These are phyloP conservation scores for Cladopsammia gracilis DNA, from an alignment of 64 coral and sea anemone species.

Conservation along the genomic window DNA sequence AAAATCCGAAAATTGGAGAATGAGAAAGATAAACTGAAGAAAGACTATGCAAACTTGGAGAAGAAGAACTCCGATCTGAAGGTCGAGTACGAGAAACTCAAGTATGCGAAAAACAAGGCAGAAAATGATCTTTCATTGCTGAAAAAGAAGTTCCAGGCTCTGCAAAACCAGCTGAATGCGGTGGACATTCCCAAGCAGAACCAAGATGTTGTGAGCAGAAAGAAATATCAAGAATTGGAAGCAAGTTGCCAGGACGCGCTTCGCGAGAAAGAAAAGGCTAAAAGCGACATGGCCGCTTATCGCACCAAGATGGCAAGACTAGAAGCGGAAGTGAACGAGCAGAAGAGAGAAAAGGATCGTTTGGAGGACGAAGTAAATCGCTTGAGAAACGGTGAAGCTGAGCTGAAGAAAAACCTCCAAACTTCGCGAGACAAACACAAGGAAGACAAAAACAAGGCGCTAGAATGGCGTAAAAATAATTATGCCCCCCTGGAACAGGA, in stretches of 20 bases:
- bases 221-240: slow-evolving; percentile 83
- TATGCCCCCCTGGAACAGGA: slow-evolving; percentile 77
- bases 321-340: slow-evolving; percentile 76
- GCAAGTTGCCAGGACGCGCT: slow-evolving; percentile 74
- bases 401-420: slow-evolving; percentile 78
- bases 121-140: slow-evolving; percentile 82
- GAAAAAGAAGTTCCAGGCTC: slow-evolving; percentile 78
- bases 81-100: slow-evolving; percentile 77
- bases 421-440: slow-evolving; percentile 74
- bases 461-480: slow-evolving; percentile 82
- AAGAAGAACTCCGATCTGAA: slow-evolving; percentile 72
- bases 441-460: slow-evolving; percentile 81
- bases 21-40: slow-evolving; percentile 74
- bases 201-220: slow-evolving; percentile 76
- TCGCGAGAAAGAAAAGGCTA: slow-evolving; percentile 81
- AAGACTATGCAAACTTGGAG: slow-evolving; percentile 52
- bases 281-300: slow-evolving; percentile 71
- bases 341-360: slow-evolving; percentile 70
- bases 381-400: slow-evolving; percentile 65
- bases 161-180: slow-evolving; percentile 62
- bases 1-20: slow-evolving; percentile 77
- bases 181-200: slow-evolving; percentile 34
- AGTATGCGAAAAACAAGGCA: slow-evolving; percentile 74
- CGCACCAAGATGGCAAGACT: slow-evolving; percentile 80
- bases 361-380: slow-evolving; percentile 73